Evolutionary conservation across 2,113 vertebrate genomes (phyloP).

Genomic region (Actenoides hombroni): DNA sequence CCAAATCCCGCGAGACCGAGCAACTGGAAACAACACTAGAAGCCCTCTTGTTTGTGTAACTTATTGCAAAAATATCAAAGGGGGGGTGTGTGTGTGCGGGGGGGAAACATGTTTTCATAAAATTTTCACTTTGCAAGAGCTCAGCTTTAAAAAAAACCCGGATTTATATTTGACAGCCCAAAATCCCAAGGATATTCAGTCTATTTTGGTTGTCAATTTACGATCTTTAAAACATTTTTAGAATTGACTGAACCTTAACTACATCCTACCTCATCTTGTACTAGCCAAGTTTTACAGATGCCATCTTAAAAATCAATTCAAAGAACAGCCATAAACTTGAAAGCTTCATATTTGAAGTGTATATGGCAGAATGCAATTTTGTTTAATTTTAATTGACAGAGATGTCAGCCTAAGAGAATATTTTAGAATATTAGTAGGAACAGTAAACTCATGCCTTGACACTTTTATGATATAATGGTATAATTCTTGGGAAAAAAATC

Average conservation of each 20-base stretch:
- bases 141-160: slow-evolving; percentile 21
- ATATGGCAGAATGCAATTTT: slow-evolving; percentile 80
- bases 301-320: slow-evolving; percentile 83
- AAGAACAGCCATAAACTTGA: slow-evolving; percentile 75
- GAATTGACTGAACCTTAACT: slow-evolving; percentile 79
- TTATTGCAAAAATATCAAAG: slow-evolving; percentile 68
- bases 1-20: slow-evolving; percentile 68
- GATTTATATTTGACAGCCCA: slow-evolving; percentile 68
- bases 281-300: slow-evolving; percentile 80
- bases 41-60: slow-evolving; percentile 70
- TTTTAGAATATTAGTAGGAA: slow-evolving; percentile 85
- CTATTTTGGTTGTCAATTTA: slow-evolving; percentile 77
- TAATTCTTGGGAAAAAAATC: slow-evolving; percentile 71
- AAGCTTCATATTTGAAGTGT: slow-evolving; percentile 76
- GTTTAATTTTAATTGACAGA: slow-evolving; percentile 86
- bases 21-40: slow-evolving; percentile 64
- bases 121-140: slow-evolving; percentile 58
- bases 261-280: slow-evolving; percentile 77
- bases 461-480: slow-evolving; percentile 84
- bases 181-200: slow-evolving; percentile 60
- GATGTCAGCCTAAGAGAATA: slow-evolving; percentile 83
- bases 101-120: slow-evolving; percentile 48
- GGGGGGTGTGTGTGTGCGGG: background rate
- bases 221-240: slow-evolving; percentile 76
- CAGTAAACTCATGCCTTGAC: slow-evolving; percentile 82